phyloP scores from a whole-genome alignment of 2,888 invertebrate species.

The Agriopis leucophaearia region DNA sequence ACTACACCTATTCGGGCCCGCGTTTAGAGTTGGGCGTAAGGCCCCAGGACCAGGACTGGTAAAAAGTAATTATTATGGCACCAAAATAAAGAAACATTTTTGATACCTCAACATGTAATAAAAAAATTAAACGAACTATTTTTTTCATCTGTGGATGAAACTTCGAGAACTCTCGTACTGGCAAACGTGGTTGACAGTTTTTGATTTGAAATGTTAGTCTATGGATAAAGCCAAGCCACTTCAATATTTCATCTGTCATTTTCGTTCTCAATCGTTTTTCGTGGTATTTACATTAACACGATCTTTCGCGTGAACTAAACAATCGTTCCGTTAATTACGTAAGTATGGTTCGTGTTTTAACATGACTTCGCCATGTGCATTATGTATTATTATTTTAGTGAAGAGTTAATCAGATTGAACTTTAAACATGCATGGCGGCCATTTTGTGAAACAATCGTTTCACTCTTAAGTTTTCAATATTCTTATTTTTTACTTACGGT shows the following conservation, averaged over 20 bases:
- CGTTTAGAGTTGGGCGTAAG: too few species aligned
- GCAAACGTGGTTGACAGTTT: too few species aligned
- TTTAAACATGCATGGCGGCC: constrained; percentile 3
- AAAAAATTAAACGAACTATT: too few species aligned
- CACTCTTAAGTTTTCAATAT: too few species aligned
- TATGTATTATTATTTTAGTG: background rate
- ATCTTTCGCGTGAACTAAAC: background rate
- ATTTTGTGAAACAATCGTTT: background rate
- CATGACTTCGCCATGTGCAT: background rate
- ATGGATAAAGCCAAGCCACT: background rate
- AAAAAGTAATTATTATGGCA: too few species aligned
- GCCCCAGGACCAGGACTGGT: too few species aligned
- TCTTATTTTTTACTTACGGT: too few species aligned
- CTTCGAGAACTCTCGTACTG: too few species aligned
- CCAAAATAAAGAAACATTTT: too few species aligned
- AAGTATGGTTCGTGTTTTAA: background rate
- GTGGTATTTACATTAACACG: background rate
- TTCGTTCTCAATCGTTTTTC: background rate
- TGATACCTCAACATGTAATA: too few species aligned
- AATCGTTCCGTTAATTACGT: background rate
- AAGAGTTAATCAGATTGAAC: background rate
- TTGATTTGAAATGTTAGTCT: background rate
- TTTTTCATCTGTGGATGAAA: background rate
- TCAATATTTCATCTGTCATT: too few species aligned
- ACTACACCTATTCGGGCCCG: too few species aligned